Conservation (phyloP, 1,140 invertebrate species). For the Drosophila dunni region DNA sequence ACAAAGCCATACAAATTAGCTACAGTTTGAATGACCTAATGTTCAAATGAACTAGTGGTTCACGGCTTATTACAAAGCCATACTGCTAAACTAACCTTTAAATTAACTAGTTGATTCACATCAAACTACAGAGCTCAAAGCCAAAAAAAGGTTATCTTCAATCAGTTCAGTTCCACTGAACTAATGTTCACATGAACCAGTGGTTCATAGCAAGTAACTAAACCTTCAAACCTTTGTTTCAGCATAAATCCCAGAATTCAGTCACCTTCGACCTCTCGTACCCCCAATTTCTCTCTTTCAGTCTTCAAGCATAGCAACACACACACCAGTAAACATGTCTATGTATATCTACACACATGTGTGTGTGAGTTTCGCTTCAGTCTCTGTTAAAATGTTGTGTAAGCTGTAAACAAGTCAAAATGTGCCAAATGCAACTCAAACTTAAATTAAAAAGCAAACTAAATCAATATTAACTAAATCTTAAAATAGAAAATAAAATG, state of each 20-base stretch:
- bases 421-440: conserved; percentile 52
- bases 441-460: conserved; percentile 7
- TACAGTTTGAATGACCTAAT: too few species aligned
- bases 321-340: conserved; percentile 23
- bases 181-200: too few species aligned
- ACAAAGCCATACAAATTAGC: too few species aligned
- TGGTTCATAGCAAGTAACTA: too few species aligned
- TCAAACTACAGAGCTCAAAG: neutral
- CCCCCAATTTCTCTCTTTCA: conserved; percentile 15
- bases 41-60: too few species aligned
- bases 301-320: conserved; percentile 11
- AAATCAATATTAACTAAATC: conserved; percentile 16
- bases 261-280: conserved; percentile 7
- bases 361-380: conserved; percentile 46
- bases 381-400: conserved; percentile 59
- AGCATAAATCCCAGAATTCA: neutral
- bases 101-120: too few species aligned
- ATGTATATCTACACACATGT: conserved; percentile 20
- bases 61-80: too few species aligned
- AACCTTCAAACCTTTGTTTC: neutral
- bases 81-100: too few species aligned
- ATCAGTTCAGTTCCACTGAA: neutral
- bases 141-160: too few species aligned
- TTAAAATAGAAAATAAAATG: conserved; percentile 9
- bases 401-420: conserved; percentile 35